Evolutionary conservation across 2,888 invertebrate genomes (phyloP).

Genomic region (Pandemis cinnamomeana): DNA sequence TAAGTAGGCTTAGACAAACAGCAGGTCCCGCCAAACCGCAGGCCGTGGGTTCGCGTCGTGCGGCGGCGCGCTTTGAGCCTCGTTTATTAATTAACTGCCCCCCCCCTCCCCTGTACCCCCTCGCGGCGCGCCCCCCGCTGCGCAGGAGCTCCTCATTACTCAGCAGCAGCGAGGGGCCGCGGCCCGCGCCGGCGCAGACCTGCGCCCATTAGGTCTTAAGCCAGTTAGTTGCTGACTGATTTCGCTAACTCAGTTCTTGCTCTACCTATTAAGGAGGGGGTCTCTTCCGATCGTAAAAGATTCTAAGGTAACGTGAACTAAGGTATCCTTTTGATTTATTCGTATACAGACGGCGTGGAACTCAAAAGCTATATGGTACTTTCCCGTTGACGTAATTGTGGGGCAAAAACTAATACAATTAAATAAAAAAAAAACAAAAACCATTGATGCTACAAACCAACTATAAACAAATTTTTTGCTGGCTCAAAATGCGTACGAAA

Average conservation of each 20-base stretch:
- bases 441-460: too few relatives aligned
- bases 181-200: conserved; percentile 15
- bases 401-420: too few relatives aligned
- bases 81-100: conserved; percentile 40
- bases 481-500: too few relatives aligned
- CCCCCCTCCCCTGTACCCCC: not conserved
- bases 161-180: conserved; percentile 37
- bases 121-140: conserved; percentile 25
- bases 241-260: not conserved
- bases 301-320: too few relatives aligned
- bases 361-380: too few relatives aligned
- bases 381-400: too few relatives aligned
- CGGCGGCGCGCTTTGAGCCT: conserved; percentile 40
- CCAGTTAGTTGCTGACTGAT: not conserved
- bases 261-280: too few relatives aligned
- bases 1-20: not conserved
- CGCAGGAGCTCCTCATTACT: conserved; percentile 40
- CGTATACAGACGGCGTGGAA: too few relatives aligned
- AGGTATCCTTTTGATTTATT: too few relatives aligned
- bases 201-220: not conserved
- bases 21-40: not conserved
- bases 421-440: too few relatives aligned
- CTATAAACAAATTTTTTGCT: too few relatives aligned
- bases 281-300: too few relatives aligned
- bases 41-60: conserved; percentile 26